Percentiles rank a stretch among this genome's conserved stretches.
phyloP scores from a whole-genome alignment of 2,888 invertebrate species.

The Bellardia bayeri region DNA sequence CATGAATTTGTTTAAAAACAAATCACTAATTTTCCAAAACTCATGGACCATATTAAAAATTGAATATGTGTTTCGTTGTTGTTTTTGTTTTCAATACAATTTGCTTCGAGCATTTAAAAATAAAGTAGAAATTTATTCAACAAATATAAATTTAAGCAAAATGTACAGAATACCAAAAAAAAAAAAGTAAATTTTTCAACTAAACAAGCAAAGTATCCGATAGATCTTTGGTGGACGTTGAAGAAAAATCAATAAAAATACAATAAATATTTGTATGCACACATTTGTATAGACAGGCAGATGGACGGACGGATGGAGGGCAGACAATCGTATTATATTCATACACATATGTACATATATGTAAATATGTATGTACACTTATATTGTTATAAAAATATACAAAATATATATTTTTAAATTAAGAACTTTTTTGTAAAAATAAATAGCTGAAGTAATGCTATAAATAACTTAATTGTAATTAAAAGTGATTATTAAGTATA shows the following conservation, averaged over 20 bases:
- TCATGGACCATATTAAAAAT: slow-evolving; percentile 29
- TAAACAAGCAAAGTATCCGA: slow-evolving; percentile 6
- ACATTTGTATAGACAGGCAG: background rate
- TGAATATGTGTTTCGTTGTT: background rate
- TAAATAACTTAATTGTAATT: background rate
- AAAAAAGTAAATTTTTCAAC: slow-evolving; percentile 9
- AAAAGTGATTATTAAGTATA: background rate
- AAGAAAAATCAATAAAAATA: slow-evolving; percentile 33
- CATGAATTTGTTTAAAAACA: slow-evolving; percentile 58
- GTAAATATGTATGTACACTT: background rate
- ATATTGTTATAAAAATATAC: slow-evolving; percentile 14
- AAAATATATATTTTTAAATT: background rate
- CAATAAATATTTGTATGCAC: slow-evolving; percentile 24
- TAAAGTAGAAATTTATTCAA: slow-evolving; percentile 28
- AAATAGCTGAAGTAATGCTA: background rate
- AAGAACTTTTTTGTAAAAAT: background rate
- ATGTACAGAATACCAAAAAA: background rate
- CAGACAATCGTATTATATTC: background rate
- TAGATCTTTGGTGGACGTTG: slow-evolving; percentile 3
- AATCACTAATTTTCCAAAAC: slow-evolving; percentile 19
- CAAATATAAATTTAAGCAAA: slow-evolving; percentile 31
- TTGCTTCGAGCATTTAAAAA: slow-evolving; percentile 34
- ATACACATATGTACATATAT: too few relatives aligned
- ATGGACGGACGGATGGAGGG: background rate
- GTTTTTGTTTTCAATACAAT: background rate